Conservation (phyloP, 92 coral and sea anemone genomes). For the Bergia puertoricense region DNA sequence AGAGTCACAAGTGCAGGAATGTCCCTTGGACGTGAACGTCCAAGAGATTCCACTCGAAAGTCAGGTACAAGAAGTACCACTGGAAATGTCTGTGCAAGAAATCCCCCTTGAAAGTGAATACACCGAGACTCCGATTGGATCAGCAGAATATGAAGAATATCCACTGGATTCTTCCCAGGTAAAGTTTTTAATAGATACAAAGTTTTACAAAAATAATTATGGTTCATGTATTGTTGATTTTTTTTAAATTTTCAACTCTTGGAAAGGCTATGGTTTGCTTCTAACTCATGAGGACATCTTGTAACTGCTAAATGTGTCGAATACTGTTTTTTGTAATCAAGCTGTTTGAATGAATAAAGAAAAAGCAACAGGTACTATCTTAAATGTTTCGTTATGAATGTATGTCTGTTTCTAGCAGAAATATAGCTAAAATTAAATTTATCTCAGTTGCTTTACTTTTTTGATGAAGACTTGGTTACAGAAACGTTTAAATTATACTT, state of each 20-base stretch:
- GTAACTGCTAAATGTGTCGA: neutral
- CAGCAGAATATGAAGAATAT: conserved; percentile 5
- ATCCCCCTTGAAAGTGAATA: conserved; percentile 6
- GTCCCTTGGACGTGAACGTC: conserved; percentile 14
- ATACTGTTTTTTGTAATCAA: neutral
- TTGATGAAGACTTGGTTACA: neutral
- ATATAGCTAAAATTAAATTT: neutral
- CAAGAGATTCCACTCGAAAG: conserved; percentile 11
- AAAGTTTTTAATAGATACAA: neutral
- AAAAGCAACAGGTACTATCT: conserved; percentile 4
- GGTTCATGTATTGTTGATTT: neutral
- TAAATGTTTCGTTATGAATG: neutral
- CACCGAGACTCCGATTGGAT: neutral
- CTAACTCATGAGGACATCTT: neutral
- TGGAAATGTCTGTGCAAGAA: conserved; percentile 25
- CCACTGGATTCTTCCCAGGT: conserved; percentile 20
- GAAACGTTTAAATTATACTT: no score
- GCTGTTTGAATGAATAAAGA: neutral
- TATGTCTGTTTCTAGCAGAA: no score
- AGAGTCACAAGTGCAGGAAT: conserved; percentile 23
- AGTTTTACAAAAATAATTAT: neutral
- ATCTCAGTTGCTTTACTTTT: neutral
- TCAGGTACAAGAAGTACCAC: conserved; percentile 9
- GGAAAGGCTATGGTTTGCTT: neutral
- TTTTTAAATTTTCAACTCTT: neutral